phyloP scores from a whole-genome alignment of 2,113 vertebrate species.

The Galemys pyrenaicus region DNA sequence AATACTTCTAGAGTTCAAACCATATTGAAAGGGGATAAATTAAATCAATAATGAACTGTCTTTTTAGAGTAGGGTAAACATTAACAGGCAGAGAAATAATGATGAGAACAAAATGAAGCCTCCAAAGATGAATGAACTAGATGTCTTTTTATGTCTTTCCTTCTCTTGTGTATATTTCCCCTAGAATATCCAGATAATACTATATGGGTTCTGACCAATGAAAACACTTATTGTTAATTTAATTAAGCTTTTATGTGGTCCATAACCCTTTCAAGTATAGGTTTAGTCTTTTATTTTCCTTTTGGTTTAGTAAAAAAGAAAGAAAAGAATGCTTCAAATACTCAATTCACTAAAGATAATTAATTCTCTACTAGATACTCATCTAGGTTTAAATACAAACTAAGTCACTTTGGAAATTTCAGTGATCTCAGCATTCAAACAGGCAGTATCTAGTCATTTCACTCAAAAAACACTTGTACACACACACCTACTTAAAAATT shows the following conservation, averaged over 20 bases:
- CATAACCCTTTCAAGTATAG: not conserved
- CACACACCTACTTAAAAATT: not conserved
- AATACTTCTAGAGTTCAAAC: not conserved
- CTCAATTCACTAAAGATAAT: not conserved
- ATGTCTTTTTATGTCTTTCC: not conserved
- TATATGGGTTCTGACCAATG: not conserved
- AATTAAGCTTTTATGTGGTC: not conserved
- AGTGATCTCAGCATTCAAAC: not conserved
- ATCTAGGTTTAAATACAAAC: not conserved
- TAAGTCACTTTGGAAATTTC: not conserved
- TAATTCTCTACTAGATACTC: not conserved
- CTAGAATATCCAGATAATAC: not conserved
- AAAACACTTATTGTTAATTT: not conserved
- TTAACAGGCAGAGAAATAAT: not conserved
- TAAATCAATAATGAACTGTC: slow-evolving; percentile 10
- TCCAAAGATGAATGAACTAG: not conserved
- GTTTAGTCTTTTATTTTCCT: not conserved
- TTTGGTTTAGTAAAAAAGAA: not conserved
- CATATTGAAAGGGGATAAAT: not conserved
- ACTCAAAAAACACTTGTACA: not conserved
- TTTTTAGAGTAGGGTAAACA: not conserved
- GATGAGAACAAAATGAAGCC: not conserved
- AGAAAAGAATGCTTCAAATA: not conserved
- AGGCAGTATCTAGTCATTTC: not conserved
- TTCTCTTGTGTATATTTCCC: not conserved